These are phyloP conservation scores for Orthosia incerta DNA, from an alignment of 2,888 invertebrate species.

Conservation along the genomic window DNA sequence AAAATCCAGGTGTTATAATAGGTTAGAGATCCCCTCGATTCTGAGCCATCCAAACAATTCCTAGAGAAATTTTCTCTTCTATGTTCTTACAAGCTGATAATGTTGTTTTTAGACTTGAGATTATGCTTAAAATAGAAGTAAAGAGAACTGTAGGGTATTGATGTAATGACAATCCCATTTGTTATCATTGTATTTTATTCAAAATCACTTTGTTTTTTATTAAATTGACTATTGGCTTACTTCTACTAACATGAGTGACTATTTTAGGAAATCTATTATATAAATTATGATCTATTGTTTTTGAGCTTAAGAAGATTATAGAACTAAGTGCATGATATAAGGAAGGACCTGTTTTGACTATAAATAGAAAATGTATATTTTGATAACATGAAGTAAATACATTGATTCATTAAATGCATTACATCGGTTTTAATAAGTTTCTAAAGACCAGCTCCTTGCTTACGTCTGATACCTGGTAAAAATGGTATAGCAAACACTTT, in stretches of 20 bases:
- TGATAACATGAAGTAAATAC: neutral
- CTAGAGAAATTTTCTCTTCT: slow-evolving; percentile 19
- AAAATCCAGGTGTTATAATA: slow-evolving; percentile 57
- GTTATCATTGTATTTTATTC: slow-evolving; percentile 52
- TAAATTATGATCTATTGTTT: slow-evolving; percentile 14
- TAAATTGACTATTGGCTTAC: slow-evolving; percentile 45
- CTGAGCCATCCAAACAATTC: slow-evolving; percentile 24
- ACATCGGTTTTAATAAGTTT: neutral
- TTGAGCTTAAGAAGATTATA: slow-evolving; percentile 12
- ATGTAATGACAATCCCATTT: slow-evolving; percentile 27
- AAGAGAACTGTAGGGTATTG: slow-evolving; percentile 21
- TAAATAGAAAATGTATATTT: neutral
- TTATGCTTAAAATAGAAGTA: slow-evolving; percentile 46
- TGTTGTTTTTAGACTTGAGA: slow-evolving; percentile 16
- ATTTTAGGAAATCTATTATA: slow-evolving; percentile 20
- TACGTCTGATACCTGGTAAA: slow-evolving; percentile 9
- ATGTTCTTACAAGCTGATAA: slow-evolving; percentile 27
- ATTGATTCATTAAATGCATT: neutral
- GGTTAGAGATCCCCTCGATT: slow-evolving; percentile 40
- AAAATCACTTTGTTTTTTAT: slow-evolving; percentile 33
- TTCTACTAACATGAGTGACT: slow-evolving; percentile 50
- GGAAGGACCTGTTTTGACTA: slow-evolving; percentile 17
- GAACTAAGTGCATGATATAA: slow-evolving; percentile 14
- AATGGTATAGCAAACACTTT: neutral
- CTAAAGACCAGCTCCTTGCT: slow-evolving; percentile 31